Conservation (phyloP, 2,113 vertebrate genomes). For the Rhinoptilus africanus region DNA sequence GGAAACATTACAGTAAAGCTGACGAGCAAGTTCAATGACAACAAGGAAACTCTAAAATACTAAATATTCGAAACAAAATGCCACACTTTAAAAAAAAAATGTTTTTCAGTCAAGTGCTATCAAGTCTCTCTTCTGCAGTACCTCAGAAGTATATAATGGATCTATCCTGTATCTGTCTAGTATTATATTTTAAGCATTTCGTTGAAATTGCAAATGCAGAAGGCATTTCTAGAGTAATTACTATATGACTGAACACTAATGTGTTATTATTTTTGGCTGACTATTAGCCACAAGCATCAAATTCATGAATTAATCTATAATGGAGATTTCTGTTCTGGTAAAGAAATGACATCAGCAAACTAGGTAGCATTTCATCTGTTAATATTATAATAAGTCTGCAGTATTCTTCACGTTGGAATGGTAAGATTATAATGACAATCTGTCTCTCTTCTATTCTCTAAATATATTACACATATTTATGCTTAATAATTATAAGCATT, state of each 20-base stretch:
- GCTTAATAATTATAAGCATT: not conserved
- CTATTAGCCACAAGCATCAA: not conserved
- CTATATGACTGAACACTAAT: not conserved
- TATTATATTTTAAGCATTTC: not conserved
- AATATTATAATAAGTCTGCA: not conserved
- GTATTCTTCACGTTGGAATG: not conserved
- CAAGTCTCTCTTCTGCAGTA: not conserved
- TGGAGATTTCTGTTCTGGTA: not conserved
- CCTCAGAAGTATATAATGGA: not conserved
- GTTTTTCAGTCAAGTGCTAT: not conserved
- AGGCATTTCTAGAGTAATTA: not conserved
- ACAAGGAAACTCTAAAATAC: not conserved
- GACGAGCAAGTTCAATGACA: not conserved
- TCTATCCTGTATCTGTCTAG: not conserved
- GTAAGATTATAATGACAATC: not conserved
- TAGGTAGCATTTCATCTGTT: not conserved
- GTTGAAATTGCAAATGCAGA: not conserved
- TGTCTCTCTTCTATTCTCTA: not conserved
- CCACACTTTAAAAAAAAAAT: not conserved
- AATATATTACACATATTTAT: not conserved
- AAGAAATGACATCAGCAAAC: not conserved
- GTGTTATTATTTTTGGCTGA: slow-evolving; percentile 17
- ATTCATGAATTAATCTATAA: not conserved
- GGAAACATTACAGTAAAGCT: not conserved
- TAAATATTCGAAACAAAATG: not conserved